A percentile compares a stretch with the other conserved stretches of the same genome.
Conservation (phyloP, 2,888 invertebrate species). For the Fabriciana adippe region DNA sequence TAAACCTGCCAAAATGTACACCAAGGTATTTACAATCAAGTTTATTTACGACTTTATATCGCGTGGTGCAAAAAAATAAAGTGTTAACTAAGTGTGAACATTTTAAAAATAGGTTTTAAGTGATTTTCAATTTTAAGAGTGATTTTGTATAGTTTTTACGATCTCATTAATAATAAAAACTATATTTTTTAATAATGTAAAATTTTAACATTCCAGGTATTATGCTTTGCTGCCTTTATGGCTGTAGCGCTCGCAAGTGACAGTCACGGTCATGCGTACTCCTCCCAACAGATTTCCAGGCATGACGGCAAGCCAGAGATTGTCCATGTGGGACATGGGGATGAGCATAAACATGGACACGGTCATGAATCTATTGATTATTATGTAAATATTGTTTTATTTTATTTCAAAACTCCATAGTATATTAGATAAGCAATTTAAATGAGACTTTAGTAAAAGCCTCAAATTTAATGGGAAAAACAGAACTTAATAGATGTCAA, state of each 20-base stretch:
- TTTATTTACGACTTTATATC: neutral
- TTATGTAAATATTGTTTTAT: constrained; percentile 42
- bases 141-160: too few relatives aligned
- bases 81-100: neutral
- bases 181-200: neutral
- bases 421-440: neutral
- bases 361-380: constrained; percentile 41
- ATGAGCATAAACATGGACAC: constrained; percentile 49
- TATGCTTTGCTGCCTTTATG: constrained; percentile 54
- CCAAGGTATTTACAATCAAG: constrained; percentile 56
- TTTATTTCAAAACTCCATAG: neutral
- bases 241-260: constrained; percentile 51
- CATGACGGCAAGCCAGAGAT: constrained; percentile 60
- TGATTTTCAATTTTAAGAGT: neutral
- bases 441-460: neutral
- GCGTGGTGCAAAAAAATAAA: neutral
- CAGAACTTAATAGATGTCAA: too few relatives aligned
- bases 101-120: neutral
- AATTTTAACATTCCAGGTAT: constrained; percentile 39
- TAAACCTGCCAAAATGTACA: constrained; percentile 58
- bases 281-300: constrained; percentile 65
- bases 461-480: too few relatives aligned
- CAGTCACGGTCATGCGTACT: constrained; percentile 52
- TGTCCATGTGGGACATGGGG: constrained; percentile 50
- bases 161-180: too few relatives aligned